These are phyloP conservation scores for Phylloscopus trochilus DNA, from an alignment of 2,113 vertebrate genomes.

Conservation along the genomic window DNA sequence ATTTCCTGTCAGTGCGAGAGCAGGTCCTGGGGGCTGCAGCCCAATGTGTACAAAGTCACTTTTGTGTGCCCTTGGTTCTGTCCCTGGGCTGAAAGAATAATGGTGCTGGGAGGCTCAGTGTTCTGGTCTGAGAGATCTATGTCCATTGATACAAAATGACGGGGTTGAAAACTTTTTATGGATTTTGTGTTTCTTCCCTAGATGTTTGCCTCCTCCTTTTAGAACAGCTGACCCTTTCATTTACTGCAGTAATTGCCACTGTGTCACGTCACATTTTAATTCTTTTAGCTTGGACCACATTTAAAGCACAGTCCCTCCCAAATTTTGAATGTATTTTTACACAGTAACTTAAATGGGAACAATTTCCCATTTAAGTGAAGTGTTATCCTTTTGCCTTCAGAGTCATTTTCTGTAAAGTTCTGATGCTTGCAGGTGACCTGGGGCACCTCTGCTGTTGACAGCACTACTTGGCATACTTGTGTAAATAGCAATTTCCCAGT, in stretches of 20 bases:
- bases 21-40: conserved; percentile 35
- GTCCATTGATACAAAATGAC: not conserved
- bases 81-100: not conserved
- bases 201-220: not conserved
- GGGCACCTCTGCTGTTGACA: not conserved
- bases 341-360: not conserved
- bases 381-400: not conserved
- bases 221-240: not conserved
- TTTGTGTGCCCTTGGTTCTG: conserved; percentile 39
- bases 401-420: not conserved
- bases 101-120: not conserved
- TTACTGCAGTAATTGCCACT: not conserved
- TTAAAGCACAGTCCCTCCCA: not conserved
- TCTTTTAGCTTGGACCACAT: not conserved
- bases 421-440: not conserved
- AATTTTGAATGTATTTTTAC: not conserved
- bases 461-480: not conserved
- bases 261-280: not conserved
- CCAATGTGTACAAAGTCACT: conserved; percentile 58
- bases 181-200: not conserved
- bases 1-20: conserved; percentile 64
- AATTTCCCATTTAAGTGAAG: not conserved
- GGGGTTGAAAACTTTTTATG: not conserved
- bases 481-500: not conserved
- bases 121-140: not conserved